These are phyloP conservation scores for Zhuqinia jingwanae DNA, from an alignment of 2,888 invertebrate species.

Conservation along the genomic window DNA sequence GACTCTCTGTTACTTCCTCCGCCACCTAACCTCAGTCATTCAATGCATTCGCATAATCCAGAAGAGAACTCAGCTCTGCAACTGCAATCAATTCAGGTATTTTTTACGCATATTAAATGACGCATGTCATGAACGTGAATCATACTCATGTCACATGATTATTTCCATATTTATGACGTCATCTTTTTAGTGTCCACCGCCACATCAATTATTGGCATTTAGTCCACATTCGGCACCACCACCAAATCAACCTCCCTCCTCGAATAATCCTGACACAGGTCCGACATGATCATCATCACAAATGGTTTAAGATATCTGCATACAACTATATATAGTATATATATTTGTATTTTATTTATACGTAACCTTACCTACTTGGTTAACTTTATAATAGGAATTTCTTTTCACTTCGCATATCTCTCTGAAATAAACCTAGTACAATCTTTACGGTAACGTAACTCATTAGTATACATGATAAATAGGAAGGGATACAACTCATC, in stretches of 20 bases:
- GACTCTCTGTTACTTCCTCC: constrained; percentile 63
- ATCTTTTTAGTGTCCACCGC: constrained; percentile 28
- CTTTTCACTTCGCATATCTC: neutral
- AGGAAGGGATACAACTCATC: no score
- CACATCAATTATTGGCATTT: constrained; percentile 45
- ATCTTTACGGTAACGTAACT: neutral
- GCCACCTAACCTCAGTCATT: constrained; percentile 43
- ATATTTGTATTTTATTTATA: neutral
- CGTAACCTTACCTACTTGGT: neutral
- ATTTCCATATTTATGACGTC: neutral
- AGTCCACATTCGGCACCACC: constrained; percentile 48
- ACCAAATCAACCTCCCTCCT: constrained; percentile 8
- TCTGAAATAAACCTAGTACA: no score
- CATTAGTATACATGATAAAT: no score
- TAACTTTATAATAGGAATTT: constrained; percentile 8
- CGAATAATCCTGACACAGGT: constrained; percentile 48
- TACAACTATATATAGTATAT: neutral
- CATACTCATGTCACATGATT: no score
- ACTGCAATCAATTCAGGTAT: constrained; percentile 55
- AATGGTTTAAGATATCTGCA: neutral
- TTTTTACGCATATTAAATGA: neutral
- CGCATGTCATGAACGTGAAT: no score
- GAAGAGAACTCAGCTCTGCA: constrained; percentile 54
- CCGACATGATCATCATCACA: constrained; percentile 12
- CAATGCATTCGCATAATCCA: constrained; percentile 30